phyloP scores from a whole-genome alignment of 2,797 vertebrate genomes.

The Rhadinocentrus ornatus region DNA sequence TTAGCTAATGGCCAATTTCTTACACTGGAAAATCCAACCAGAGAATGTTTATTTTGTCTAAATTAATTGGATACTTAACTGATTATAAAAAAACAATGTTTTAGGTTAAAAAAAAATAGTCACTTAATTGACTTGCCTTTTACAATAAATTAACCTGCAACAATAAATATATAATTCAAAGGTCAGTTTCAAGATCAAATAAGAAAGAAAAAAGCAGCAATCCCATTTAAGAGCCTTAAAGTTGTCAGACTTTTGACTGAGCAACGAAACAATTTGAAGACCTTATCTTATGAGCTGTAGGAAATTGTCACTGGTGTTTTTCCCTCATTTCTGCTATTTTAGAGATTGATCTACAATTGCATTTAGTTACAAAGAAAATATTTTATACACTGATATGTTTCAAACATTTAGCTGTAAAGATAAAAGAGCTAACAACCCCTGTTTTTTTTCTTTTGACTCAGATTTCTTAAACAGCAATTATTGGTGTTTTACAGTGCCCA shows the following conservation, averaged over 20 bases:
- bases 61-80: neutral
- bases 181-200: neutral
- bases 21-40: neutral
- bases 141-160: neutral
- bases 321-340: neutral
- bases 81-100: neutral
- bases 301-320: neutral
- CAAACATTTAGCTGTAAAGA: conserved; percentile 14
- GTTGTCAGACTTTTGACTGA: neutral
- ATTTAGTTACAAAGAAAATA: neutral
- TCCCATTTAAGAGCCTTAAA: neutral
- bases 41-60: neutral
- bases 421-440: conserved; percentile 29
- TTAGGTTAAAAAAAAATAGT: neutral
- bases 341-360: conserved; percentile 4
- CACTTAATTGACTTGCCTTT: neutral
- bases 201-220: neutral
- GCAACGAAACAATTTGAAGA: conserved; percentile 2
- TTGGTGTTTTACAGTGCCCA: conserved; percentile 24
- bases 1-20: neutral
- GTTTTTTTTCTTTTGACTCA: conserved; percentile 29
- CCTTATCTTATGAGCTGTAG: neutral
- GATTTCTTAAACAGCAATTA: conserved; percentile 30
- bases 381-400: conserved; percentile 9
- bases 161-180: neutral